Conservation (phyloP, 1,140 invertebrate genomes). For the Orius insidiosus region DNA sequence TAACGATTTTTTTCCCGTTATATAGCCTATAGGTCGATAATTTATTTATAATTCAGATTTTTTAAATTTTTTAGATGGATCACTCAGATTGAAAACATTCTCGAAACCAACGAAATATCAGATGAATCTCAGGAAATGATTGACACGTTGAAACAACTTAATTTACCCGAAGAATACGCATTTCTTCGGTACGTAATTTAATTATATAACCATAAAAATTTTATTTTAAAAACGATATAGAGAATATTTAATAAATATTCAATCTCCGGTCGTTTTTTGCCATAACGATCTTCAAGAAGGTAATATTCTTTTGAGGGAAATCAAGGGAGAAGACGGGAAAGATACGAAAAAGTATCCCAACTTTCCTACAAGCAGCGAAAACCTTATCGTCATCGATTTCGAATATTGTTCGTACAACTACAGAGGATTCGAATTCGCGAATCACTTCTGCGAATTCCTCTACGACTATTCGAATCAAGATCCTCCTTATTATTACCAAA, state of each 20-base stretch:
- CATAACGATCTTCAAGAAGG: conserved; percentile 97
- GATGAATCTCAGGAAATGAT: conserved; percentile 26
- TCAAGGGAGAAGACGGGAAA: not conserved
- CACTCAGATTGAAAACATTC: conserved; percentile 28
- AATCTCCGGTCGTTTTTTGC: conserved; percentile 80
- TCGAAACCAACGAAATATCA: conserved; percentile 23
- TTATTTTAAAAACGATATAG: conserved; percentile 22
- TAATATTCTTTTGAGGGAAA: conserved; percentile 28
- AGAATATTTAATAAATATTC: conserved; percentile 25
- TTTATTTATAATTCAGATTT: conserved; percentile 5
- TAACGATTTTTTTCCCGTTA: too few species aligned
- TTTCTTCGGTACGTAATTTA: conserved; percentile 26
- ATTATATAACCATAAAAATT: not conserved
- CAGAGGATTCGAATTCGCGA: conserved; percentile 83
- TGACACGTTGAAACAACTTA: conserved; percentile 23
- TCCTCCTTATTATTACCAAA: conserved; percentile 58
- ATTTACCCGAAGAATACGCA: conserved; percentile 25
- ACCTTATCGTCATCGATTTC: conserved; percentile 67
- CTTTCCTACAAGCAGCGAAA: not conserved
- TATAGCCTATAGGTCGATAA: too few species aligned
- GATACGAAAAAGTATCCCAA: not conserved
- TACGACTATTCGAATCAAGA: conserved; percentile 70
- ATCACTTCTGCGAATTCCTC: conserved; percentile 88
- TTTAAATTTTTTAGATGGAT: conserved; percentile 38
- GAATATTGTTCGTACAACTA: conserved; percentile 89